These are phyloP conservation scores for Fragum whitleyi DNA, from an alignment of 2,888 invertebrate genomes.

Conservation along the genomic window DNA sequence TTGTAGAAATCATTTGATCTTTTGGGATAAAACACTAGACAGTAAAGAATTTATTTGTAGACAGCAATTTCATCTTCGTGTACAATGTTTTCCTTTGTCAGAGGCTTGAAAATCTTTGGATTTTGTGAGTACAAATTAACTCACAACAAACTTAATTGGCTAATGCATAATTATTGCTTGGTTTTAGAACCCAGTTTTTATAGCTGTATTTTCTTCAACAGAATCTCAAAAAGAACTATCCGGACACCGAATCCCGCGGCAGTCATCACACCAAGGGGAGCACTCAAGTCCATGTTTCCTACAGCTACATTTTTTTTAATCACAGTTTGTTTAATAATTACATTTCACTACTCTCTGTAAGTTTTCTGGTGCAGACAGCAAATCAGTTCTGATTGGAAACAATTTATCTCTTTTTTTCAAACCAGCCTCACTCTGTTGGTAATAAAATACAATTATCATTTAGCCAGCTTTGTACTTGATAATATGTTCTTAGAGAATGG, in stretches of 20 bases:
- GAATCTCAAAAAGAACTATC: slow-evolving; percentile 19
- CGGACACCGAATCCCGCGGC: slow-evolving; percentile 45
- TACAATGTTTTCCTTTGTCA: no score
- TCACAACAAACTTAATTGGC: no score
- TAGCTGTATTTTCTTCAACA: background rate
- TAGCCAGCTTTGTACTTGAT: slow-evolving; percentile 65
- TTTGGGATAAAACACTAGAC: no score
- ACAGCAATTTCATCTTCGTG: no score
- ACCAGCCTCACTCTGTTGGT: slow-evolving; percentile 65
- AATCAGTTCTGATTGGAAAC: slow-evolving; percentile 47
- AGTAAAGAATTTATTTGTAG: no score
- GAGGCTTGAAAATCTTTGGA: no score
- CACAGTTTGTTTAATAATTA: slow-evolving; percentile 62
- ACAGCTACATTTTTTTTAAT: slow-evolving; percentile 56
- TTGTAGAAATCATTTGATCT: no score
- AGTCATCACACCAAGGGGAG: slow-evolving; percentile 54
- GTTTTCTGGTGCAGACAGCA: slow-evolving; percentile 58
- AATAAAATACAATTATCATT: slow-evolving; percentile 22
- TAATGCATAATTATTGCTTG: no score
- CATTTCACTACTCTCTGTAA: slow-evolving; percentile 58
- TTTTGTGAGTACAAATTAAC: no score
- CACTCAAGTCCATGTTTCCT: slow-evolving; percentile 63
- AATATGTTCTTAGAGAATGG: slow-evolving; percentile 64
- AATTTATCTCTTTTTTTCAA: slow-evolving; percentile 3
- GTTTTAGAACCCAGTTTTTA: background rate